phyloP scores from a whole-genome alignment of 2,888 invertebrate genomes.

The Dicycla oo region DNA sequence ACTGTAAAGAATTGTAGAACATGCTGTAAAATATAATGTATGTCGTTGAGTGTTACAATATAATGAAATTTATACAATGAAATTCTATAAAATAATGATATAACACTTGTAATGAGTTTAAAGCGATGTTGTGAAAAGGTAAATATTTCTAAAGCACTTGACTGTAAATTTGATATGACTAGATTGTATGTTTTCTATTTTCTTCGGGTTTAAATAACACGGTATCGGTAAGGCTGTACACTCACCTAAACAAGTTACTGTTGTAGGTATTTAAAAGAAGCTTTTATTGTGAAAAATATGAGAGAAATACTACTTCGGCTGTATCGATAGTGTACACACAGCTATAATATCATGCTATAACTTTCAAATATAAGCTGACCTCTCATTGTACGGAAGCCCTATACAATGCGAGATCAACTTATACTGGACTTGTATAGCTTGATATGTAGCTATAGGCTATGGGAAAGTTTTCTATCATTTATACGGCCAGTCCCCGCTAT shows the following conservation, averaged over 20 bases:
- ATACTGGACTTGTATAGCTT: too few relatives aligned
- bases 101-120: constrained; percentile 32
- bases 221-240: constrained; percentile 37
- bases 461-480: constrained; percentile 1
- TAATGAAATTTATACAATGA: constrained; percentile 44
- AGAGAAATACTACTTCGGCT: constrained; percentile 27
- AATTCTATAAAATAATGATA: constrained; percentile 35
- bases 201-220: constrained; percentile 22
- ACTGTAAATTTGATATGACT: constrained; percentile 33
- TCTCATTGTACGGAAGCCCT: too few relatives aligned
- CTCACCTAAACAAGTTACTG: constrained; percentile 17
- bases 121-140: constrained; percentile 29
- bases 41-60: constrained; percentile 49
- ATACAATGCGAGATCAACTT: too few relatives aligned
- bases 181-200: constrained; percentile 24
- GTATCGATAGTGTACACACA: constrained; percentile 29
- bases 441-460: too few relatives aligned
- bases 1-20: constrained; percentile 32
- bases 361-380: too few relatives aligned
- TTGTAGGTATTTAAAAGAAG: constrained; percentile 27
- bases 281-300: constrained; percentile 36
- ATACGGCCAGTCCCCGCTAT: constrained; percentile 14
- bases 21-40: constrained; percentile 47
- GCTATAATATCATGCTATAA: too few relatives aligned
- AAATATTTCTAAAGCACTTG: constrained; percentile 43